These are phyloP conservation scores for Tachuris rubrigastra DNA, from an alignment of 2,113 vertebrate species.

Conservation along the genomic window DNA sequence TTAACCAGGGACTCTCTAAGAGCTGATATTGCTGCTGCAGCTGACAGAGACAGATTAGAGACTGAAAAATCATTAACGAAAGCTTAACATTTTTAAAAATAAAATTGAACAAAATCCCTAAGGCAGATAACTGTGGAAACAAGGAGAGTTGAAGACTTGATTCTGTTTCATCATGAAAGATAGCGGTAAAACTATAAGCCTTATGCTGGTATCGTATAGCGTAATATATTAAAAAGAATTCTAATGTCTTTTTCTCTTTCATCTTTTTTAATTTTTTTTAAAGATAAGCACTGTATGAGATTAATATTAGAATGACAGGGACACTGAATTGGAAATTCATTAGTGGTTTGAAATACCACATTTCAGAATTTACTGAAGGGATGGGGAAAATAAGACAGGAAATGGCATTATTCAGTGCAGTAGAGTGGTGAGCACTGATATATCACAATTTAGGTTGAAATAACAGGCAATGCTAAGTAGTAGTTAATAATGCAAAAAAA, in stretches of 20 bases:
- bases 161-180: conserved; percentile 40
- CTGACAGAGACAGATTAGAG: not conserved
- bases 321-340: conserved; percentile 13
- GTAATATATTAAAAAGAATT: conserved; percentile 56
- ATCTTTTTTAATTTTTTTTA: conserved; percentile 52
- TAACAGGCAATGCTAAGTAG: not conserved
- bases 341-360: not conserved
- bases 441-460: not conserved
- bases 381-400: conserved; percentile 8
- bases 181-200: conserved; percentile 3
- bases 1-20: not conserved
- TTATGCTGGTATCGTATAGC: conserved; percentile 5
- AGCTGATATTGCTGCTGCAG: not conserved
- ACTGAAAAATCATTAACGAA: conserved; percentile 27
- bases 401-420: not conserved
- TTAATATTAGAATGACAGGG: conserved; percentile 44
- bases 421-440: not conserved
- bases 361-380: not conserved
- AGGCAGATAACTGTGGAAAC: conserved; percentile 21
- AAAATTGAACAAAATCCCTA: conserved; percentile 45
- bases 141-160: not conserved
- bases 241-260: conserved; percentile 40
- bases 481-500: not conserved
- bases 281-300: conserved; percentile 22
- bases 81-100: conserved; percentile 13